Conservation (phyloP, 2,113 vertebrate genomes). For the Seriola dumerili region DNA sequence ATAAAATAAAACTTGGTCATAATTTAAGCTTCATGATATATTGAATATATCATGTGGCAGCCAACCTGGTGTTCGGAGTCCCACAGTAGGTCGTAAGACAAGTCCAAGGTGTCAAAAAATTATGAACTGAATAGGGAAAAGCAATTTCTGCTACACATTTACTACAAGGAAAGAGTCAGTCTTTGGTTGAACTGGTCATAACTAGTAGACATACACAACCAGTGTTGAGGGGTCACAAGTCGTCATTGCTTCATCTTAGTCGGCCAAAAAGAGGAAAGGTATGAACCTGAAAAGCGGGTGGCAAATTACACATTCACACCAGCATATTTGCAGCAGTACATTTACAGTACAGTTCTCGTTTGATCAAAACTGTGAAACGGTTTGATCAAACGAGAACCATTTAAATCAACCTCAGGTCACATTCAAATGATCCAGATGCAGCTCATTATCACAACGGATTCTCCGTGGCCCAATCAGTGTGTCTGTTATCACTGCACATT, state of each 20-base stretch:
- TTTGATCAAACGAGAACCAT: neutral
- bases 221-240: neutral
- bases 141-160: neutral
- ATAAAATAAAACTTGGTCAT: neutral
- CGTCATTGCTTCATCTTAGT: neutral
- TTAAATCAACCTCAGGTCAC: slow-evolving; percentile 9
- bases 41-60: neutral
- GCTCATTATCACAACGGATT: neutral
- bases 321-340: neutral
- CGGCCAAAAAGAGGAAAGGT: too few relatives aligned
- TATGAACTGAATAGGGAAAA: neutral
- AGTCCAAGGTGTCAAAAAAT: neutral
- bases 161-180: neutral
- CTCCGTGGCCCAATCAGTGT: neutral
- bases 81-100: neutral
- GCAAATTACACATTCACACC: neutral
- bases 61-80: neutral
- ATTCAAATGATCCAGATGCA: neutral
- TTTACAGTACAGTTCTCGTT: neutral
- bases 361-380: neutral
- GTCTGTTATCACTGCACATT: slow-evolving; percentile 11
- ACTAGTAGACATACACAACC: neutral
- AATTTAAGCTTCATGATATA: neutral
- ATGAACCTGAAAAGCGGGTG: neutral
- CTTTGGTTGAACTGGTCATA: neutral